Evolutionary conservation across 2,113 vertebrate species (phyloP).

Genomic region (Nanorana parkeri): DNA sequence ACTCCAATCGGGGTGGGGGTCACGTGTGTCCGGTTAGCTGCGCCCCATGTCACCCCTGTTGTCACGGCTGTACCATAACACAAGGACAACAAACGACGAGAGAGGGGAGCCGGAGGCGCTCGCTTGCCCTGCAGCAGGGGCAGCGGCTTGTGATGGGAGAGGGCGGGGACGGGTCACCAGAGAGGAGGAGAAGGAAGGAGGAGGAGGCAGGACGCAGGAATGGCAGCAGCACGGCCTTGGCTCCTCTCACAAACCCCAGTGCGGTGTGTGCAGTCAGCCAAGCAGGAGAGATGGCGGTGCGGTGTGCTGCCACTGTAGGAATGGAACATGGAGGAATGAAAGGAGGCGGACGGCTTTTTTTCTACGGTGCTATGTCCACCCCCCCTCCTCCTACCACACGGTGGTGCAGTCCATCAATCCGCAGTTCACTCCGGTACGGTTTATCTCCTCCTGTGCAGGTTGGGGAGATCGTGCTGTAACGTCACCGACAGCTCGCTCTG

Average conservation of each 20-base stretch:
- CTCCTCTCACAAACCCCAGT: not conserved
- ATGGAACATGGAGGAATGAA: slow-evolving; percentile 2
- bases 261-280: not conserved
- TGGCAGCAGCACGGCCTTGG: not conserved
- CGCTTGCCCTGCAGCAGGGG: slow-evolving; percentile 29
- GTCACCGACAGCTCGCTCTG: not conserved
- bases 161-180: slow-evolving; percentile 43
- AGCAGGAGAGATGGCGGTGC: slow-evolving; percentile 6
- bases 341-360: not conserved
- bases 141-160: slow-evolving; percentile 47
- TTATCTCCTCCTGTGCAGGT: slow-evolving; percentile 10
- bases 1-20: not conserved
- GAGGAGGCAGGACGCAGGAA: slow-evolving; percentile 2
- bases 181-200: not conserved
- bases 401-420: slow-evolving; percentile 44
- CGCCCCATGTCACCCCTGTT: slow-evolving; percentile 22
- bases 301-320: not conserved
- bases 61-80: slow-evolving; percentile 29
- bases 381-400: slow-evolving; percentile 9
- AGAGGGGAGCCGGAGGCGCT: not conserved
- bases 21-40: slow-evolving; percentile 30
- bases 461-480: not conserved
- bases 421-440: not conserved
- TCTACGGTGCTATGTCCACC: not conserved
- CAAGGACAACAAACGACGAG: slow-evolving; percentile 44